A percentile compares a stretch with the other conserved stretches of the same genome.
Evolutionary conservation across 2,888 invertebrate genomes (phyloP).

Genomic region (Calameuta idolon): DNA sequence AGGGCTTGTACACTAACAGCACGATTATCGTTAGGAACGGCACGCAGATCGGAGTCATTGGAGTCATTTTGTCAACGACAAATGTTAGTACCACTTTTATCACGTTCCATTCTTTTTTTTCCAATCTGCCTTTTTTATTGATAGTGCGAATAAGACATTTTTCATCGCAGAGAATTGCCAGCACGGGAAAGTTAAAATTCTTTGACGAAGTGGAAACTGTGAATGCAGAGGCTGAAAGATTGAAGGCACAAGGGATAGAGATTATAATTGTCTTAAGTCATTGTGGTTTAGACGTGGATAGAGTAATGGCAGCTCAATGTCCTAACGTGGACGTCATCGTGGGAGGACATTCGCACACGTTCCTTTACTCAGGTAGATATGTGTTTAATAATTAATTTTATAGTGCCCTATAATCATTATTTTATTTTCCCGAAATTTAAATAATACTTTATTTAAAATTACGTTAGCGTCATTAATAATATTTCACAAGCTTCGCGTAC

Average conservation of each 20-base stretch:
- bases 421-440: conserved; percentile 7
- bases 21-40: conserved; percentile 73
- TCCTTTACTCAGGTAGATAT: conserved; percentile 73
- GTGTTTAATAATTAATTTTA: neutral
- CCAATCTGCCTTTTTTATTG: neutral
- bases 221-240: conserved; percentile 74
- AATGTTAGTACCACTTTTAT: conserved; percentile 68
- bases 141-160: neutral
- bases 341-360: conserved; percentile 87
- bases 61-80: conserved; percentile 78
- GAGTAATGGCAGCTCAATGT: conserved; percentile 75
- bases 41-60: conserved; percentile 82
- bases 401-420: neutral
- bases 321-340: conserved; percentile 83
- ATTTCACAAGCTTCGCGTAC: conserved; percentile 1
- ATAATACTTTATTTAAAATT: neutral
- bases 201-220: conserved; percentile 78
- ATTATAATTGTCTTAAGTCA: conserved; percentile 89
- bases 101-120: neutral
- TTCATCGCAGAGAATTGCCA: conserved; percentile 73
- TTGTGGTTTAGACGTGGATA: conserved; percentile 79
- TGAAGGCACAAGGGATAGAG: conserved; percentile 75
- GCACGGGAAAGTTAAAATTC: conserved; percentile 76
- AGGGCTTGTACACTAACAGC: conserved; percentile 75
- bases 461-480: neutral